These are phyloP conservation scores for Tenthredo livida DNA, from an alignment of 2,888 invertebrate genomes.

Conservation along the genomic window DNA sequence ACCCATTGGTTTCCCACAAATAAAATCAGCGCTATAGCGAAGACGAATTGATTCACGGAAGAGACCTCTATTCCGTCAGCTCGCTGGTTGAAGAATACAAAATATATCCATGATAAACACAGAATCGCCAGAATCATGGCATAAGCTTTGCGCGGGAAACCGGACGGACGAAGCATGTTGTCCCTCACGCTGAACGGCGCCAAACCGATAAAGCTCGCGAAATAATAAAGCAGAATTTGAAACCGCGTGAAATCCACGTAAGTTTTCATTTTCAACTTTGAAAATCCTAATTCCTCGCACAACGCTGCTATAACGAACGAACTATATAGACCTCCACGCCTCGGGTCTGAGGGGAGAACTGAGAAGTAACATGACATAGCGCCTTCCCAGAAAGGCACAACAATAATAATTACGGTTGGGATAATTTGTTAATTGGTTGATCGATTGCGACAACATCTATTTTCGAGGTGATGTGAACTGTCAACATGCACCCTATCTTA, in stretches of 20 bases:
- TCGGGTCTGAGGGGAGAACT: background rate
- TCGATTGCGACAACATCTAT: too few species aligned
- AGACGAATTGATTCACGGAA: background rate
- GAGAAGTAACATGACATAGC: background rate
- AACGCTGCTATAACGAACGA: background rate
- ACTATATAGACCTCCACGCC: background rate
- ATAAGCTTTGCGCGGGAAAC: background rate
- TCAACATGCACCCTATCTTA: too few species aligned
- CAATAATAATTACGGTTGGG: too few species aligned
- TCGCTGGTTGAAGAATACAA: background rate
- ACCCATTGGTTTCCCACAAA: background rate
- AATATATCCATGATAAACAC: background rate
- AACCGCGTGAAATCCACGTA: background rate
- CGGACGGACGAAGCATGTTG: background rate
- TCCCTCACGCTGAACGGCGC: background rate
- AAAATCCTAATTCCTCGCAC: background rate
- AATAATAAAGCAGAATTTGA: background rate
- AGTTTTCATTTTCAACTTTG: background rate
- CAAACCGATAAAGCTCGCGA: constrained; percentile 2
- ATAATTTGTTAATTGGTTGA: too few species aligned
- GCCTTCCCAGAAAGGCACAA: too few species aligned
- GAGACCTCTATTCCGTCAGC: background rate
- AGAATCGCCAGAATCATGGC: background rate
- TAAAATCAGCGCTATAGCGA: background rate
- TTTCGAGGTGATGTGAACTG: too few species aligned